phyloP scores from a whole-genome alignment of 2,888 invertebrate genomes.

The Gari tellinella region DNA sequence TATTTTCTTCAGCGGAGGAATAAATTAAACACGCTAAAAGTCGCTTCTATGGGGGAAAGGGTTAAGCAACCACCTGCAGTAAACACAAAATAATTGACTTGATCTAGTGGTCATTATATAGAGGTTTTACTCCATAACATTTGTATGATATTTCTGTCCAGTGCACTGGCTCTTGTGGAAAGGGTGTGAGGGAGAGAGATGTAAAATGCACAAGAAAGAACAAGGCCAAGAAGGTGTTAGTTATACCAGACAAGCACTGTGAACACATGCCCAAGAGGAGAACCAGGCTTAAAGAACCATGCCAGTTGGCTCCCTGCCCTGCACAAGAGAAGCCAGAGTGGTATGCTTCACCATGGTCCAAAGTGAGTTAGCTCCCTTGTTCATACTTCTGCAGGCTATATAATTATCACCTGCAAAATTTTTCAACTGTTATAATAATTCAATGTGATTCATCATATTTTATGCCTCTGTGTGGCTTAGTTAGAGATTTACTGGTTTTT shows the following conservation, averaged over 20 bases:
- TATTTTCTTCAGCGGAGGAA: too few relatives aligned
- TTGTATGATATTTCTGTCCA: conserved; percentile 20
- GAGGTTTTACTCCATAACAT: too few relatives aligned
- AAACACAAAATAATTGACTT: too few relatives aligned
- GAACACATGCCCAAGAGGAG: conserved; percentile 40
- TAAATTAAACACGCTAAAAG: too few relatives aligned
- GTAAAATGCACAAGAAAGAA: conserved; percentile 56
- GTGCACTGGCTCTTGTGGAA: conserved; percentile 71
- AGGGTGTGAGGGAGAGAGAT: conserved; percentile 52
- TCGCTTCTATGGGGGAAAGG: too few relatives aligned
- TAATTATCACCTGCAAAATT: not conserved
- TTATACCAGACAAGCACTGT: conserved; percentile 56
- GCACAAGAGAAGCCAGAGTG: conserved; percentile 45
- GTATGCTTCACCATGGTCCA: conserved; percentile 69
- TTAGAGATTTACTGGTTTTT: too few relatives aligned
- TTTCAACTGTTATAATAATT: too few relatives aligned
- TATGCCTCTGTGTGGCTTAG: too few relatives aligned
- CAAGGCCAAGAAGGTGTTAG: conserved; percentile 29
- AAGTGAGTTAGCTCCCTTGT: conserved; percentile 43
- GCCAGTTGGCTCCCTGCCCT: conserved; percentile 54
- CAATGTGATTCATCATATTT: too few relatives aligned
- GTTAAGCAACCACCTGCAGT: too few relatives aligned
- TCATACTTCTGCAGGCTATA: not conserved
- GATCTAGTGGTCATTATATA: too few relatives aligned
- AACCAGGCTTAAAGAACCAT: conserved; percentile 48